Evolutionary conservation across 1,140 invertebrate species (phyloP).

Genomic region (Ctenoplectra terminalis): DNA sequence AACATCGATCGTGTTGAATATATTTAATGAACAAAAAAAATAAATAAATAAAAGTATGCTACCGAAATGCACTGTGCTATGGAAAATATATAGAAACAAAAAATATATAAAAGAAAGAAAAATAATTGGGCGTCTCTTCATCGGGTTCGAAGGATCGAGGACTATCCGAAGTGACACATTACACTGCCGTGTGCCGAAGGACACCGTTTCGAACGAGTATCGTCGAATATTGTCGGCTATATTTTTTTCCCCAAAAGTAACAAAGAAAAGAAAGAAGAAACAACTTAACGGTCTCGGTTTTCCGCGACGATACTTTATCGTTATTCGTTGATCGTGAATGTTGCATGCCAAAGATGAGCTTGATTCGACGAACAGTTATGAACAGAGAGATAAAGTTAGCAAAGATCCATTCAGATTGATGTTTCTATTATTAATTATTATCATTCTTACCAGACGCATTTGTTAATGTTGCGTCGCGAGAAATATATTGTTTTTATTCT

Average conservation of each 20-base stretch:
- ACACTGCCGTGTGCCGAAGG: conserved; percentile 68
- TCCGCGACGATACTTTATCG: background rate
- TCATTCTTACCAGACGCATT: background rate
- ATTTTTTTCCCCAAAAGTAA: background rate
- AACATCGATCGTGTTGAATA: conserved; percentile 39
- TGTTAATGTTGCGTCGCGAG: conserved; percentile 23
- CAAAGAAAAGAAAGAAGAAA: background rate
- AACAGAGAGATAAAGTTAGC: background rate
- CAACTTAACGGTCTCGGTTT: background rate
- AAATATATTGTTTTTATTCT: conserved; percentile 2
- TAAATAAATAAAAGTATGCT: background rate
- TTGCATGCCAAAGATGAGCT: conserved; percentile 20
- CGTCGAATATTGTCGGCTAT: conserved; percentile 23
- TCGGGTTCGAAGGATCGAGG: conserved; percentile 58
- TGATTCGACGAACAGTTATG: background rate
- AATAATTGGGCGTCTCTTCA: conserved; percentile 43
- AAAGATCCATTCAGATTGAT: background rate
- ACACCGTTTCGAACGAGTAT: conserved; percentile 60
- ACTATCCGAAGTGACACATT: conserved; percentile 47
- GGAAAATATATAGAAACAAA: conserved; percentile 29
- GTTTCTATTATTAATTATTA: background rate
- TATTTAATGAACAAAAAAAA: conserved; percentile 10
- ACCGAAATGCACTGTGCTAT: conserved; percentile 57
- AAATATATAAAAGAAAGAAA: conserved; percentile 39
- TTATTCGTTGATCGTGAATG: conserved; percentile 4